These are phyloP conservation scores for Callithrix jacchus DNA, from an alignment of 2,113 vertebrate genomes.

Conservation along the genomic window DNA sequence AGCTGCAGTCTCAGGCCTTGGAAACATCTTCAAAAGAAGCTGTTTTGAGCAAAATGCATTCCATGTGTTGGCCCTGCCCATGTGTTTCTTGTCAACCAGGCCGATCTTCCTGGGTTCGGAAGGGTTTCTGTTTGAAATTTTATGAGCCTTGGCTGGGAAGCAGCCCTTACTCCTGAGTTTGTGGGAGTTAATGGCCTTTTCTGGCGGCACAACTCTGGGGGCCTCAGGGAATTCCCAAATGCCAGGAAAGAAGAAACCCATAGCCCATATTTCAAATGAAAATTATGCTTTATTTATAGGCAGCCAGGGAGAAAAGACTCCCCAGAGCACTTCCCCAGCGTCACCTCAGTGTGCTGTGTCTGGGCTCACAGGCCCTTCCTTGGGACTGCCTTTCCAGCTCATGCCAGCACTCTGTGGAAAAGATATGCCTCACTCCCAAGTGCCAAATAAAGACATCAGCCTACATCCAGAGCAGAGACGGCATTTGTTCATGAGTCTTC, in stretches of 20 bases:
- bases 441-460: background rate
- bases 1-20: slow-evolving; percentile 52
- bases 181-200: slow-evolving; percentile 74
- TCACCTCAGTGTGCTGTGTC: background rate
- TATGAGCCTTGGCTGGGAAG: slow-evolving; percentile 76
- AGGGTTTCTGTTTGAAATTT: slow-evolving; percentile 81
- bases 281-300: slow-evolving; percentile 55
- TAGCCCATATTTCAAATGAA: slow-evolving; percentile 40
- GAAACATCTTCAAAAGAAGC: slow-evolving; percentile 75
- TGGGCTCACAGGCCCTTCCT: background rate
- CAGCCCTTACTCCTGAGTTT: slow-evolving; percentile 49
- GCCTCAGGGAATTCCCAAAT: slow-evolving; percentile 53
- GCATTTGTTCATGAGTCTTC: background rate
- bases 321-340: background rate
- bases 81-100: slow-evolving; percentile 76
- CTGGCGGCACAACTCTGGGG: slow-evolving; percentile 55
- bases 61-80: slow-evolving; percentile 76
- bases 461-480: background rate
- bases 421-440: background rate
- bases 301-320: background rate
- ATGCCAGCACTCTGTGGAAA: background rate
- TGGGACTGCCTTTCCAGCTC: background rate
- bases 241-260: slow-evolving; percentile 54
- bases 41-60: slow-evolving; percentile 73
- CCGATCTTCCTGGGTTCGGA: slow-evolving; percentile 69